A percentile compares a stretch with the other conserved stretches of the same genome.
phyloP scores from a whole-genome alignment of 2,113 vertebrate genomes.

The Heloderma charlesbogerti region DNA sequence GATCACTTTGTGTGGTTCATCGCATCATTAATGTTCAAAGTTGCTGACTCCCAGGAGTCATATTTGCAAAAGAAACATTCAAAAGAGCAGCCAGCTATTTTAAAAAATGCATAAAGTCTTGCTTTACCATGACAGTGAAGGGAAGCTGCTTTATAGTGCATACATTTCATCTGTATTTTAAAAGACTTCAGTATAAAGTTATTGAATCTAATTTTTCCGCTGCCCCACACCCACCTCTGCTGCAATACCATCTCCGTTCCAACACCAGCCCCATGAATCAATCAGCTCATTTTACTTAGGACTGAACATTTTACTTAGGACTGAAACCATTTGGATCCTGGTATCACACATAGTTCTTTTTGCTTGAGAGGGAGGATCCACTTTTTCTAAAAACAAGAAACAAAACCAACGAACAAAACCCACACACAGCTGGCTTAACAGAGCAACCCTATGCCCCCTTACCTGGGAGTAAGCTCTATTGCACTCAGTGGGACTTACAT shows the following conservation, averaged over 20 bases:
- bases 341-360: neutral
- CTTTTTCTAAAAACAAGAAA: neutral
- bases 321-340: neutral
- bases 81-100: neutral
- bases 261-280: rapidly evolving
- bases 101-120: neutral
- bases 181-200: neutral
- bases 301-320: neutral
- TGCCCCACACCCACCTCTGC: rapidly evolving
- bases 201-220: neutral
- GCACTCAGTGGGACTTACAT: neutral
- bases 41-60: slow-evolving; percentile 39
- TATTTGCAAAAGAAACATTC: neutral
- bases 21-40: slow-evolving; percentile 33
- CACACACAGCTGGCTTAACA: neutral
- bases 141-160: neutral
- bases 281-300: rapidly evolving
- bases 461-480: neutral
- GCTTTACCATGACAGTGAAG: neutral
- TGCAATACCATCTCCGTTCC: neutral
- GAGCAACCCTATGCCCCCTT: neutral
- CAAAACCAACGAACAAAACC: neutral
- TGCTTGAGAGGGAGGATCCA: neutral
- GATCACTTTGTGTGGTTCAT: neutral
- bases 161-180: rapidly evolving